Base-by-base conservation (phyloP, 2,888 invertebrate genomes). In the Stenodema calcarata region DNA sequence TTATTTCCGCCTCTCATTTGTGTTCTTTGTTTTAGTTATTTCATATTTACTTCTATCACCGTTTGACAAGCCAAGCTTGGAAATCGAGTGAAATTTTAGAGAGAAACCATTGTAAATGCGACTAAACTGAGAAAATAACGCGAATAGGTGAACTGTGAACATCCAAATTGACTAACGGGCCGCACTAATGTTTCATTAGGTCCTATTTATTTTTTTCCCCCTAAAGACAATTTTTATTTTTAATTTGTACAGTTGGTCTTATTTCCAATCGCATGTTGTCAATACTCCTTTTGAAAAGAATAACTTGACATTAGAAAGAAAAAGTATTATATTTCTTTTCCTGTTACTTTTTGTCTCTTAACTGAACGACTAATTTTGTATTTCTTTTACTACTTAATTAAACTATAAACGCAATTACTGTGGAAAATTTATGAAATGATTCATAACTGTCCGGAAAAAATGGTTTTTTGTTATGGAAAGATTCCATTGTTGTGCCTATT, bases 401-500 rank as follows among this genome's bases (percentile, higher is more conserved):
- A 70, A 27, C n/a, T n/a, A n/a, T n/a, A n/a, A n/a, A n/a, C n/a
- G 14, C 27, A 18, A 16, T 27, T 18, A 18, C 27, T 27, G 3
- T 30, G 70, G 28, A 70, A 70, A 23, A 14, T 30, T 6, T 27
- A 70, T 12, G 27, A 70, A 70, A 30, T 23, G 27, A 18, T 27
- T 54, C 7, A 16, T 76, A 76, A n/a, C 18, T 76, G 35, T 76
- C 75, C 41, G 42, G 11, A 18, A 14, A 23, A 50, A 50, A 76
- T 30, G 23, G 70, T 30, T 30, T 70, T 76, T 76, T 76, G 75
- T 76, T 76, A 76, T 41, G 35, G 28, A 41, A 14, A 41, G 35
- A 76, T 76, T 76, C 75, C 18, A 70, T 83, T 83, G 69, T 83
- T 83, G 83, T 83, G 83, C 83, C 83, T 83, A 83, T 70, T 83